phyloP scores from a whole-genome alignment of 2,888 invertebrate genomes.

The Aphidoletes aphidimyza region DNA sequence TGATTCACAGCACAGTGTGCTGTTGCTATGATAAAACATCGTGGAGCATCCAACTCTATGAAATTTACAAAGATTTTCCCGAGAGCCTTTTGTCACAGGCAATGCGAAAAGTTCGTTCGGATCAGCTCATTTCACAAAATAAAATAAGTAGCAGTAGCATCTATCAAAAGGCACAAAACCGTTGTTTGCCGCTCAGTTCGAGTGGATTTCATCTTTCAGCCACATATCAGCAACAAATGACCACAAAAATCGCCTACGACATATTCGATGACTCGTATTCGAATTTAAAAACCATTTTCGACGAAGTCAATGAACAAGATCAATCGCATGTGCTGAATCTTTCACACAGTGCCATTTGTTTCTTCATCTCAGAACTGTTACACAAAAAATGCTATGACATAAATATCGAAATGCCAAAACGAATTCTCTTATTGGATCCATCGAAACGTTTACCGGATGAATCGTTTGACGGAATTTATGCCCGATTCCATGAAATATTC shows the following conservation, averaged over 20 bases:
- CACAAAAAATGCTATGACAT: constrained; percentile 62
- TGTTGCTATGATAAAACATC: constrained; percentile 72
- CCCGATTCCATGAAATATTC: constrained; percentile 47
- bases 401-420: constrained; percentile 62
- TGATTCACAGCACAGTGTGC: constrained; percentile 76
- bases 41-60: constrained; percentile 75
- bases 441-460: constrained; percentile 12
- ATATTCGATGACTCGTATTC: constrained; percentile 54
- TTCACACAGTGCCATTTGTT: constrained; percentile 67
- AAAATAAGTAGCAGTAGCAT: constrained; percentile 62
- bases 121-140: constrained; percentile 71
- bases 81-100: constrained; percentile 73
- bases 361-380: constrained; percentile 68
- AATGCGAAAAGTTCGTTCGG: constrained; percentile 70
- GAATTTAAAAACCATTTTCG: not conserved
- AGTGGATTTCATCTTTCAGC: constrained; percentile 66
- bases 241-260: constrained; percentile 61
- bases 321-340: not conserved
- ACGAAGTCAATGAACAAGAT: constrained; percentile 58
- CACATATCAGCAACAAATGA: constrained; percentile 64
- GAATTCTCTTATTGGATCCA: constrained; percentile 60
- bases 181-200: constrained; percentile 61
- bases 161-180: constrained; percentile 58
- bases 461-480: constrained; percentile 8
- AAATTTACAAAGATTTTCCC: constrained; percentile 78